phyloP scores from a whole-genome alignment of 1,140 invertebrate genomes.

The Protaetia brevitarsis region DNA sequence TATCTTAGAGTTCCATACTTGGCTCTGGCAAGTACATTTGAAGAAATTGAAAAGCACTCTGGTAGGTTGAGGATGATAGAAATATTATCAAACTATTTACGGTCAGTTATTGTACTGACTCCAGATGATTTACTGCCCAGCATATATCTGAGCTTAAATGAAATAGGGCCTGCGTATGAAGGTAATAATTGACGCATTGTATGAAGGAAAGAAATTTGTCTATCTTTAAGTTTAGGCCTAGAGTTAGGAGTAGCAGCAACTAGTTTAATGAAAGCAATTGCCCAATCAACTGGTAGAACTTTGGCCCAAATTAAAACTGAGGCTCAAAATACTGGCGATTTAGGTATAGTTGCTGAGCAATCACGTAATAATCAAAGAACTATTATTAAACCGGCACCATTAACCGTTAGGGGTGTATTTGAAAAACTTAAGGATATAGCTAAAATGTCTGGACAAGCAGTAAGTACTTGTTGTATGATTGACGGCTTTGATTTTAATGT shows the following conservation, averaged over 20 bases:
- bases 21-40: slow-evolving; percentile 86
- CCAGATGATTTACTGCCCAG: slow-evolving; percentile 86
- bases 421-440: slow-evolving; percentile 88
- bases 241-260: slow-evolving; percentile 85
- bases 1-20: slow-evolving; percentile 83
- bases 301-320: slow-evolving; percentile 84
- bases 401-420: slow-evolving; percentile 74
- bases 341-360: slow-evolving; percentile 90
- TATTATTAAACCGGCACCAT: slow-evolving; percentile 74
- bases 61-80: slow-evolving; percentile 92
- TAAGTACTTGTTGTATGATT: slow-evolving; percentile 34
- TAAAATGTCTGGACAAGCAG: slow-evolving; percentile 74
- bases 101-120: slow-evolving; percentile 84
- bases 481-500: not conserved
- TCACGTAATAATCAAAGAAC: slow-evolving; percentile 86
- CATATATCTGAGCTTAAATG: slow-evolving; percentile 94
- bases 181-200: slow-evolving; percentile 50
- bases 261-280: slow-evolving; percentile 91
- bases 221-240: slow-evolving; percentile 37
- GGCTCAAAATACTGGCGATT: slow-evolving; percentile 76
- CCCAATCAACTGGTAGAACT: slow-evolving; percentile 85
- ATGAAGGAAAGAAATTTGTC: not conserved
- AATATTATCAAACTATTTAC: slow-evolving; percentile 90
- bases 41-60: slow-evolving; percentile 86
- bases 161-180: slow-evolving; percentile 92